phyloP scores from a whole-genome alignment of 2,113 vertebrate species.

The Platysternon megacephalum region DNA sequence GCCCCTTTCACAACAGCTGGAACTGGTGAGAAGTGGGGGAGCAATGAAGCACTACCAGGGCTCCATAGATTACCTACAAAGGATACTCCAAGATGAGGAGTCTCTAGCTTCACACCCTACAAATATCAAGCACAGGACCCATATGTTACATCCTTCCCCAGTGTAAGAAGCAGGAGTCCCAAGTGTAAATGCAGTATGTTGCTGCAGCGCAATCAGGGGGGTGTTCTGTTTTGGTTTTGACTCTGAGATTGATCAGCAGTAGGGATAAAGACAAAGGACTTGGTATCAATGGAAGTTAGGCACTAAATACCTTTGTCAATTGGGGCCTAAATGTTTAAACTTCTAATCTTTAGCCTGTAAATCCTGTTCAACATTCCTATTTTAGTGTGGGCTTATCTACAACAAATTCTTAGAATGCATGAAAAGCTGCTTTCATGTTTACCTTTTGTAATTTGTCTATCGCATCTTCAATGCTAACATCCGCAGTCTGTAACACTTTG shows the following conservation, averaged over 20 bases:
- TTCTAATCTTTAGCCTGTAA: background rate
- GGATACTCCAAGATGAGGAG: background rate
- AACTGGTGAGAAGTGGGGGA: background rate
- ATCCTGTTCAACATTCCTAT: background rate
- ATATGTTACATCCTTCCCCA: background rate
- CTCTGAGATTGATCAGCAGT: background rate
- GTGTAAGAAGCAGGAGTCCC: background rate
- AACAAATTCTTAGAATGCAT: background rate
- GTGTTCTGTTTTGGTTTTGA: background rate
- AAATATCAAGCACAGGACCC: background rate
- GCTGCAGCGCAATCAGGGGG: background rate
- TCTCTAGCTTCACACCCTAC: fast-evolving
- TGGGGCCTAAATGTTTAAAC: background rate
- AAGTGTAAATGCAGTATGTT: background rate
- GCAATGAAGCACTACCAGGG: background rate
- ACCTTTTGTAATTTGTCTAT: slow-evolving; percentile 97
- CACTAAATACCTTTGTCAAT: background rate
- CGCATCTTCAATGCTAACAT: slow-evolving; percentile 95
- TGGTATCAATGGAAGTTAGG: background rate
- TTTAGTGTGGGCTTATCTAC: background rate
- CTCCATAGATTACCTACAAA: background rate
- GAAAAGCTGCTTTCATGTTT: background rate
- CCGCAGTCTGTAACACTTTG: slow-evolving; percentile 87
- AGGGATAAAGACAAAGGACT: background rate
- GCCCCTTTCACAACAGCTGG: fast-evolving